Base-by-base conservation (phyloP, 1,140 invertebrate genomes). In the Asobara japonica region DNA sequence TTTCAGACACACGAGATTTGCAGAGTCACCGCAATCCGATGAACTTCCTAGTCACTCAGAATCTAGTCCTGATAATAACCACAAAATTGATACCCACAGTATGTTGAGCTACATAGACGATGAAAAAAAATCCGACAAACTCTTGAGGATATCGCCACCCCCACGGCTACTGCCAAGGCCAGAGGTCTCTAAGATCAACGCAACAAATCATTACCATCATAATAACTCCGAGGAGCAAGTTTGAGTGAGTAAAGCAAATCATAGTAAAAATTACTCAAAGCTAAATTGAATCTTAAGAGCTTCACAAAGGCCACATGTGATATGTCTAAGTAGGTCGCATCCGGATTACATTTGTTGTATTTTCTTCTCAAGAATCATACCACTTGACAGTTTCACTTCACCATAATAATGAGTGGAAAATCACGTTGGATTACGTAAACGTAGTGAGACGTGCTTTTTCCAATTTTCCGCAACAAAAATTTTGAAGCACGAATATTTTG, bases 1-100 rank as follows among this genome's bases (percentile, higher is more conserved):
- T 31, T 30, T 5, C 60, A 83, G 82, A 27, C 76, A 81, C 45
- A 75, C 67, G 8, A 79, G 69, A 56, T 76, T 79, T 51, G 60
- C 56, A 1, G 77, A 75, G 33, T 65, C 71, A 6, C 27, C 74
- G 38, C 74, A 80, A 61, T 51, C 18, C 25, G 68, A 74, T 41
- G 69, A 69, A 22, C 30, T 65, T 1, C 48, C 69, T 25, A 56
- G 51, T 25, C 51, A 25, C 22, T 25, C 13, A 56, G 11, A 56
- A 56, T 56, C 51, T 25, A 56, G 51, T 56, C 51, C 13, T 18
- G 51, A 56, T 56, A 56, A 56, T 56, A 29, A 64, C 27, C 61
- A 64, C 27, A 64, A 45, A 45, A 16, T 16, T 16, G 41, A 64
- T 36, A 64, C 16, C 61, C 22, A 8, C 38, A 69, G 20, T 2